Conservation (phyloP, 1,140 invertebrate genomes). For the Heliconius hewitsoni region DNA sequence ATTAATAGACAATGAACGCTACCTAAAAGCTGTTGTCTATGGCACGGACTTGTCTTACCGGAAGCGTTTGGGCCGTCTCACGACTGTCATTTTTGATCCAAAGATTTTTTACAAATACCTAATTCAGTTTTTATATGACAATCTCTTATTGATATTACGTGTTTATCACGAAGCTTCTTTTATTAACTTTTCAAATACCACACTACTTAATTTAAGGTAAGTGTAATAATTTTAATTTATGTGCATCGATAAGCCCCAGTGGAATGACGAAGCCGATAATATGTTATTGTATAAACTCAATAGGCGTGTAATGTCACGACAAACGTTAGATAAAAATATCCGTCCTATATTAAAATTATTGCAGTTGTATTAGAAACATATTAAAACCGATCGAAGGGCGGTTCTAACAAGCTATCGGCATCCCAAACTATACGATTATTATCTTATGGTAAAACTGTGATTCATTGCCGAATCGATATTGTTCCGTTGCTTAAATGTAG, state of each 20-base stretch:
- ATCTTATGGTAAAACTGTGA: slow-evolving; percentile 36
- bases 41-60: slow-evolving; percentile 35
- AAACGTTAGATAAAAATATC: slow-evolving; percentile 52
- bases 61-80: slow-evolving; percentile 59
- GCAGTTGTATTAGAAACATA: background rate
- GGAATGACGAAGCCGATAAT: slow-evolving; percentile 65
- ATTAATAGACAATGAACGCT: background rate
- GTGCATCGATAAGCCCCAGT: slow-evolving; percentile 35
- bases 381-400: slow-evolving; percentile 40
- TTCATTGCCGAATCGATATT: slow-evolving; percentile 42
- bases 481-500: slow-evolving; percentile 28
- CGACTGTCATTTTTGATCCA: slow-evolving; percentile 65
- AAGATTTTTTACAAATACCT: slow-evolving; percentile 56
- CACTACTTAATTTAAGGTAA: slow-evolving; percentile 46
- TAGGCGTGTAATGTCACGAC: slow-evolving; percentile 47
- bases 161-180: slow-evolving; percentile 18
- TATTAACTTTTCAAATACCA: slow-evolving; percentile 22
- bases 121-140: slow-evolving; percentile 44
- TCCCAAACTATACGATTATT: slow-evolving; percentile 20
- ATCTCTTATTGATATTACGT: slow-evolving; percentile 38
- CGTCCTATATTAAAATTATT: slow-evolving; percentile 34
- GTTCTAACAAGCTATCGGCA: slow-evolving; percentile 44
- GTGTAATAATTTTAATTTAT: slow-evolving; percentile 37
- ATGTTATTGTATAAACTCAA: slow-evolving; percentile 51
- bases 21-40: background rate